A percentile compares a stretch with the other conserved stretches of the same genome.
Evolutionary conservation across 2,113 vertebrate genomes (phyloP).

Genomic region (Tragelaphus scriptus): DNA sequence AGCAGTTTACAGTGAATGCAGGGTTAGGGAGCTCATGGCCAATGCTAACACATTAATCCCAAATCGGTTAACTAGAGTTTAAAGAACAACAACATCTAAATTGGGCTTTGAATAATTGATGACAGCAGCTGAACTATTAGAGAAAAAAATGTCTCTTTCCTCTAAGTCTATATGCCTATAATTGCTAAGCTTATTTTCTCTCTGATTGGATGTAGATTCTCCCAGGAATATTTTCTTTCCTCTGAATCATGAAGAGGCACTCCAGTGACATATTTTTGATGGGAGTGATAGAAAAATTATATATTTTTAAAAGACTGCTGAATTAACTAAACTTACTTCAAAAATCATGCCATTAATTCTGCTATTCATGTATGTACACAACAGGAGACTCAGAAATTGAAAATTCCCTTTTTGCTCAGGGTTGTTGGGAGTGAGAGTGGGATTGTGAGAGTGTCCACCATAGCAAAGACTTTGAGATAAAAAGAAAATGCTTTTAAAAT

Average conservation of each 20-base stretch:
- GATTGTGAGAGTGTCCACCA: background rate
- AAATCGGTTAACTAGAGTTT: conserved; percentile 72
- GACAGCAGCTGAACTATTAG: conserved; percentile 36
- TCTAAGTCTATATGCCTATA: conserved; percentile 23
- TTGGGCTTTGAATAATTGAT: conserved; percentile 78
- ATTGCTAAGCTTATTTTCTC: conserved; percentile 17
- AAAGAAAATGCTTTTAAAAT: conserved; percentile 43
- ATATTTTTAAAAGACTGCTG: conserved; percentile 32
- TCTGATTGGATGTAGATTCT: conserved; percentile 12
- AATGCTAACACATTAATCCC: conserved; percentile 63
- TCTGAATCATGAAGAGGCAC: conserved; percentile 26
- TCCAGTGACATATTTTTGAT: conserved; percentile 30
- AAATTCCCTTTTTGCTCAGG: conserved; percentile 34
- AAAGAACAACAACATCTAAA: conserved; percentile 77
- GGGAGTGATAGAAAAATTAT: conserved; percentile 21
- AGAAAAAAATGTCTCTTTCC: conserved; percentile 43
- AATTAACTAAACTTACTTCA: conserved; percentile 20
- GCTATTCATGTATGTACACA: background rate
- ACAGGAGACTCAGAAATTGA: conserved; percentile 2
- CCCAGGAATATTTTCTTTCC: conserved; percentile 18
- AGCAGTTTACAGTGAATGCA: conserved; percentile 47
- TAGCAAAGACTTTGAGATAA: background rate
- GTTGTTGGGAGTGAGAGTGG: background rate
- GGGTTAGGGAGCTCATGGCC: conserved; percentile 65
- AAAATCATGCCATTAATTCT: background rate